Conservation (phyloP, 1,140 invertebrate genomes). For the Drosophila dunni region DNA sequence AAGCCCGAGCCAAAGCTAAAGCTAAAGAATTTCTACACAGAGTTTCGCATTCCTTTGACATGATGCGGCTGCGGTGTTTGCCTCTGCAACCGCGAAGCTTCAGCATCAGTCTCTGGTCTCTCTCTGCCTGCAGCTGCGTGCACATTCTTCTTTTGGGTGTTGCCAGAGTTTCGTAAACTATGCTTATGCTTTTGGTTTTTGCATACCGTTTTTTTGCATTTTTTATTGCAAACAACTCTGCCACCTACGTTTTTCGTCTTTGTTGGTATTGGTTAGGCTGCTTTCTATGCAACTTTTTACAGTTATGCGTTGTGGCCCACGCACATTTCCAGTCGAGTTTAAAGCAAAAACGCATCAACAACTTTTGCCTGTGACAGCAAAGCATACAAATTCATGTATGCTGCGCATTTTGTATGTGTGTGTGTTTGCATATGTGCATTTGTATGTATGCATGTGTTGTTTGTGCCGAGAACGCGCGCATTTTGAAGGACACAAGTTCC, state of each 20-base stretch:
- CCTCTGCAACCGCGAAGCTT: conserved; percentile 5
- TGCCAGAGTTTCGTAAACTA: conserved; percentile 19
- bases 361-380: conserved; percentile 4
- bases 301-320: conserved; percentile 44
- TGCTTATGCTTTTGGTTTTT: conserved; percentile 5
- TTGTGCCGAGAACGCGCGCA: conserved; percentile 61
- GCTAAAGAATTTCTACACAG: conserved; percentile 60
- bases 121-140: conserved; percentile 6
- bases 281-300: conserved; percentile 53
- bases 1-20: conserved; percentile 43
- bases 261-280: conserved; percentile 5
- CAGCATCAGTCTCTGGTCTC: neutral
- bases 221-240: conserved; percentile 17
- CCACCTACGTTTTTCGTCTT: conserved; percentile 1
- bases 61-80: conserved; percentile 22
- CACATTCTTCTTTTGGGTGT: conserved; percentile 24
- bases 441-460: conserved; percentile 18
- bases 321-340: conserved; percentile 12
- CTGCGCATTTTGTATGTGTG: neutral
- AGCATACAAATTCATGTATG: conserved; percentile 21
- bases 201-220: conserved; percentile 1
- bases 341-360: conserved; percentile 15
- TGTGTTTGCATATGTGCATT: conserved; percentile 10
- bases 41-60: conserved; percentile 57
- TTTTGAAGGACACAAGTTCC: conserved; percentile 79